These are phyloP conservation scores for Alentia gelatinosa DNA, from an alignment of 2,888 invertebrate genomes.

Conservation along the genomic window DNA sequence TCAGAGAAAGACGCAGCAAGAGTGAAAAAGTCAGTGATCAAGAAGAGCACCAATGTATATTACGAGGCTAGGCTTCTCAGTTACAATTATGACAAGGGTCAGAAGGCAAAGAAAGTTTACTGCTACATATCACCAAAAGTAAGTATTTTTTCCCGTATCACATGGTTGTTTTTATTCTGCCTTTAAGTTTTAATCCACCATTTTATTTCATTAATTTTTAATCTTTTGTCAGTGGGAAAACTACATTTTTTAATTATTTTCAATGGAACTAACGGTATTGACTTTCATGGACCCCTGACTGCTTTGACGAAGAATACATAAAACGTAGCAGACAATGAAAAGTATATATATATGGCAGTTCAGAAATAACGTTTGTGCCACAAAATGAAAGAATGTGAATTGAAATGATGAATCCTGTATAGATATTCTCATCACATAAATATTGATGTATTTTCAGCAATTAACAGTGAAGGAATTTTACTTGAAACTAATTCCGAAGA, in stretches of 20 bases:
- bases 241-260: too few relatives aligned
- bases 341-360: too few relatives aligned
- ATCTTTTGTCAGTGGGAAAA: too few relatives aligned
- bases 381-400: too few relatives aligned
- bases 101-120: slow-evolving; percentile 92
- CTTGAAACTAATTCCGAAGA: slow-evolving; percentile 94
- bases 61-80: slow-evolving; percentile 91
- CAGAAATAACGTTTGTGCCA: too few relatives aligned
- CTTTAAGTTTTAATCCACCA: too few relatives aligned
- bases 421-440: background rate
- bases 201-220: too few relatives aligned
- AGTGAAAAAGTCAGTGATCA: slow-evolving; percentile 92
- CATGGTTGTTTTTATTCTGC: background rate
- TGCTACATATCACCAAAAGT: slow-evolving; percentile 93
- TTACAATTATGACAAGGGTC: slow-evolving; percentile 83
- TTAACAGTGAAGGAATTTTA: slow-evolving; percentile 95
- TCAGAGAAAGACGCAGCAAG: slow-evolving; percentile 89
- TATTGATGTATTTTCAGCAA: slow-evolving; percentile 82
- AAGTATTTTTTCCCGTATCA: slow-evolving; percentile 41
- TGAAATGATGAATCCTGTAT: too few relatives aligned
- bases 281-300: too few relatives aligned
- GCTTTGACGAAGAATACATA: too few relatives aligned
- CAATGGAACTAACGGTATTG: too few relatives aligned
- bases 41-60: slow-evolving; percentile 89
- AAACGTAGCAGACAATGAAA: too few relatives aligned